phyloP scores from a whole-genome alignment of 2,113 vertebrate genomes.

The Toxotes jaculatrix region DNA sequence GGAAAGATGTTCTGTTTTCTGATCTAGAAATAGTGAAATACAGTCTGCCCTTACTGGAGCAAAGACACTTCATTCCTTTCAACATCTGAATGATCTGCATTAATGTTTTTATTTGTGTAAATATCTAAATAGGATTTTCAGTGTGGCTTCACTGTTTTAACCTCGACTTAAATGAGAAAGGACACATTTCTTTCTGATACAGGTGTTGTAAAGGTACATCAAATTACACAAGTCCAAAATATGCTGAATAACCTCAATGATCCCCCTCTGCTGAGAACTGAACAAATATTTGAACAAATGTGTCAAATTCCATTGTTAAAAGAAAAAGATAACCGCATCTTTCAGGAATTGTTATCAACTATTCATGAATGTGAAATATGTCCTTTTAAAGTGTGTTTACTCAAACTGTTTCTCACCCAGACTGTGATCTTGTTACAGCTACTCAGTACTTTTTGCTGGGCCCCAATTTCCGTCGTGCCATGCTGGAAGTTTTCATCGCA shows the following conservation, averaged over 20 bases:
- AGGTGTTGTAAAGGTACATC: background rate
- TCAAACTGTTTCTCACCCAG: background rate
- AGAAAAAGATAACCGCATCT: background rate
- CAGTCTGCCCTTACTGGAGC: background rate
- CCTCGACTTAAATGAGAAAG: background rate
- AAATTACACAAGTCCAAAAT: background rate
- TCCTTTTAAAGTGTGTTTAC: background rate
- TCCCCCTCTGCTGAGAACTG: too few relatives aligned
- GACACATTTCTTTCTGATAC: background rate
- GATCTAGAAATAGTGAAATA: background rate
- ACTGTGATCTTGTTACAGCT: background rate
- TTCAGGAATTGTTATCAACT: background rate
- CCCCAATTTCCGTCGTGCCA: background rate
- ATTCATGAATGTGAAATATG: conserved; percentile 2
- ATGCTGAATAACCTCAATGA: background rate
- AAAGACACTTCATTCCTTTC: background rate
- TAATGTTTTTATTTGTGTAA: background rate
- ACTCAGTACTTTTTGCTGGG: background rate
- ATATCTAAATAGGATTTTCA: background rate
- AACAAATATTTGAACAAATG: too few relatives aligned
- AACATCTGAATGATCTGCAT: background rate
- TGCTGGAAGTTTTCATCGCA: background rate
- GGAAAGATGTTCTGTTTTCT: background rate
- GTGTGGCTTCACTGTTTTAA: background rate
- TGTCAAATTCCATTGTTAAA: background rate